phyloP scores from a whole-genome alignment of 2,888 invertebrate species.

The Protula sp. region DNA sequence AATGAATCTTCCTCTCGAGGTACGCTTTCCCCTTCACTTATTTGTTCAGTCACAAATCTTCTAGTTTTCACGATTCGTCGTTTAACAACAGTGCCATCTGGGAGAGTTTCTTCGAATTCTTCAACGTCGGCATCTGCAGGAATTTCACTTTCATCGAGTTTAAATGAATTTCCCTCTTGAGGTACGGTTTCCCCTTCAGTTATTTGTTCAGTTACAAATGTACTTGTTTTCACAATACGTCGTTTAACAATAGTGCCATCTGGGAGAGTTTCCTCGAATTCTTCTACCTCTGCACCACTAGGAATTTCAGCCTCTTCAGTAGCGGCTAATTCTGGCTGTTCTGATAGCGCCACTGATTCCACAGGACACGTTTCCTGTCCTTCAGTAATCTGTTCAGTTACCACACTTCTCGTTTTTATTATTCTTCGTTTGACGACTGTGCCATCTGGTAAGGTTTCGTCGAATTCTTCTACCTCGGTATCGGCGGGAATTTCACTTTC shows the following conservation, averaged over 20 bases:
- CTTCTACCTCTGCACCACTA: slow-evolving; percentile 4
- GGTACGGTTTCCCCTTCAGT: no score
- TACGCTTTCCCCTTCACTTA: no score
- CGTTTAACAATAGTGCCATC: no score
- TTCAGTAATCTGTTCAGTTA: background rate
- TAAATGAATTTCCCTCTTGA: background rate
- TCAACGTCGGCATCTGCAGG: background rate
- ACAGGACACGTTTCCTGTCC: background rate
- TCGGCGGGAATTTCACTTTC: no score
- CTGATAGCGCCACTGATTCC: no score
- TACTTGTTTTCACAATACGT: no score
- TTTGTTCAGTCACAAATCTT: no score
- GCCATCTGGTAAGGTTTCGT: background rate
- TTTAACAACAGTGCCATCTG: no score
- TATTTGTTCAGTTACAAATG: no score
- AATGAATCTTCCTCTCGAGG: no score
- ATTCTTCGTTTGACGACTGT: slow-evolving; percentile 1
- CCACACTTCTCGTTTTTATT: background rate
- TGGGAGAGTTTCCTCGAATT: slow-evolving; percentile 4
- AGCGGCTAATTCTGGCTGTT: no score
- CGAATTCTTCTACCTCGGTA: background rate
- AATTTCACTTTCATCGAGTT: background rate
- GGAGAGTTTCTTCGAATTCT: slow-evolving; percentile 2
- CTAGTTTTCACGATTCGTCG: no score
- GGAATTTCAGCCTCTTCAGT: slow-evolving; percentile 2